Evolutionary conservation across 92 coral and sea anemone genomes (phyloP), one percentile per base, ranked within the genome.

Genomic region (Hydrozoanthus gracilis): DNA sequence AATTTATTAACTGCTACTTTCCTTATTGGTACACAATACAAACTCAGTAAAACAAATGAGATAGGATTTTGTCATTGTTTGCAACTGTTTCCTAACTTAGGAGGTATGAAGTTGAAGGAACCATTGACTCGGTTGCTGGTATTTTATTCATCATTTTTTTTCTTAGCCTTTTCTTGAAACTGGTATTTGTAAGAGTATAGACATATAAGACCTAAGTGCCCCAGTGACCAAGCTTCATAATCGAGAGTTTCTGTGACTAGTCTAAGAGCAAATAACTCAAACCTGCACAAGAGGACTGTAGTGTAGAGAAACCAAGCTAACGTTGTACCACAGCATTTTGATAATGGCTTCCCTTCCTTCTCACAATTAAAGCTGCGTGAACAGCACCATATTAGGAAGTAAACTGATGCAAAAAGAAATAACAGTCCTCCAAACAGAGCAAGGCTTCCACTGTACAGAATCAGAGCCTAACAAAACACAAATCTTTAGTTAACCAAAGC

Each of bases 381-480:
- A 87, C 93, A 92, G 66, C 92, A 90, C 87, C 88, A 83, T 64
- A 83, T 88, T 67, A 87, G 70, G 82, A 92, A 94, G 77, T 86
- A 87, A 10, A 86, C 82, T 15, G 78, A 80, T 77, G 91, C 15
- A 13, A 83, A 79, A 52, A 92, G 87, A 61, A 88, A 90, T 15
- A 79, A 73, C 3, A 92, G 14, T 1, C 75, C 89, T 6, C 95
- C 98, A 88, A 92, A 58, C 71, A 92, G 48, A 6, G 88, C 90
- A 35, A 88, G 93, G n/a, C 82, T 77, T n/a, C 79, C 78, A 45
- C 91, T 87, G 78, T 88, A 94, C 47, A 92, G 84, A 16, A 83
- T 51, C 15, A 94, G 78, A 27, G 76, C 89, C 98, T 94, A 91
- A 16, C 5, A 52, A 80, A 47, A 13, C n/a, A 1, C 6, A 35